Conservation (phyloP, 2,113 vertebrate species). For the Anseranas semipalmata region DNA sequence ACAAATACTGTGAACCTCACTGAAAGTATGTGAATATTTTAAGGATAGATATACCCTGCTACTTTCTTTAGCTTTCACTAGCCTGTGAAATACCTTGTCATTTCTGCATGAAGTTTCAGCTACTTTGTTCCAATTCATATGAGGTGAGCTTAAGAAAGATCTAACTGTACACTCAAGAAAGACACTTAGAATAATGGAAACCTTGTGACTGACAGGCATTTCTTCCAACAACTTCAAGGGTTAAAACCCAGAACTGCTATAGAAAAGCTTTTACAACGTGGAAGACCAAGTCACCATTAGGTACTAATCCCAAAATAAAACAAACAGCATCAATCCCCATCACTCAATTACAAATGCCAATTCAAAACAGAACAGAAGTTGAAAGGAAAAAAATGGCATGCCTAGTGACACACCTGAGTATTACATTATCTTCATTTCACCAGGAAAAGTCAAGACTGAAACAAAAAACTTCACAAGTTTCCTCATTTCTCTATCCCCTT, state of each 20-base stretch:
- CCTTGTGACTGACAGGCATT: background rate
- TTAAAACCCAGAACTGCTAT: background rate
- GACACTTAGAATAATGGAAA: background rate
- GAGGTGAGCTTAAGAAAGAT: background rate
- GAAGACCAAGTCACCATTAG: background rate
- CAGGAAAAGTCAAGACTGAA: background rate
- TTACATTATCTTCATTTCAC: background rate
- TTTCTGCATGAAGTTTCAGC: background rate
- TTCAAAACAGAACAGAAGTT: background rate
- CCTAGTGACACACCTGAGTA: background rate
- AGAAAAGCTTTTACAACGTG: background rate
- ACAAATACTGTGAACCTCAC: background rate
- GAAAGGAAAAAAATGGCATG: background rate
- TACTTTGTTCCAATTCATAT: background rate
- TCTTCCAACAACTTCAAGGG: background rate
- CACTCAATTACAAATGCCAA: background rate
- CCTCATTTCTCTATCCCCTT: background rate
- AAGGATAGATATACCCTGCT: background rate
- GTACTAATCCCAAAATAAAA: conserved; percentile 19
- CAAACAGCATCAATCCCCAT: background rate
- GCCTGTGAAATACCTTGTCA: background rate
- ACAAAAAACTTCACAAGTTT: background rate
- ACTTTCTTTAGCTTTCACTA: background rate
- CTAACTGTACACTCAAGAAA: background rate
- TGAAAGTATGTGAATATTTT: background rate